These are phyloP conservation scores for Apeltes quadracus DNA, from an alignment of 2,113 vertebrate genomes.

Conservation along the genomic window DNA sequence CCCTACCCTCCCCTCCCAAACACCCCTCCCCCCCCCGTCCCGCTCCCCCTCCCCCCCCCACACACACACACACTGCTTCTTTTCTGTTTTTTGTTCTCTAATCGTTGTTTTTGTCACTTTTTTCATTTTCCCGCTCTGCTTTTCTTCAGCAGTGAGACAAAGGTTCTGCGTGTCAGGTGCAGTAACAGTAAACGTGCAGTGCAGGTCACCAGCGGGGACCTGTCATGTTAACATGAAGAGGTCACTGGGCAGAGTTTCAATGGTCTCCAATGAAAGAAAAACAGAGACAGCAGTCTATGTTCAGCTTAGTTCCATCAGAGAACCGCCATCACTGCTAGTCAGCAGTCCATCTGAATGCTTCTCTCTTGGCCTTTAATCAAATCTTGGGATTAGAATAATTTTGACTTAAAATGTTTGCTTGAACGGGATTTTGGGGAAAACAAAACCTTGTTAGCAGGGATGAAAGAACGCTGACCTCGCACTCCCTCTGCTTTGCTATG, in stretches of 20 bases:
- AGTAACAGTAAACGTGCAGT: conserved; percentile 9
- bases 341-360: conserved; percentile 29
- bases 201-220: conserved; percentile 12
- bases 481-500: conserved; percentile 22
- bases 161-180: conserved; percentile 23
- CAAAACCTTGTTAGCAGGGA: conserved; percentile 28
- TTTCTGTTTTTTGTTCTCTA: conserved; percentile 17
- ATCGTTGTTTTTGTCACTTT: conserved; percentile 24
- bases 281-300: conserved; percentile 24
- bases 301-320: conserved; percentile 39
- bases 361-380: conserved; percentile 45
- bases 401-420: conserved; percentile 36
- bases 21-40: no score
- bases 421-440: conserved; percentile 27
- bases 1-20: not conserved
- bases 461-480: conserved; percentile 26
- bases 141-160: conserved; percentile 18
- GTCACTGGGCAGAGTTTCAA: conserved; percentile 26
- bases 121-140: conserved; percentile 27
- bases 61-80: not conserved
- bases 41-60: not conserved
- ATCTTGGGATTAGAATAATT: conserved; percentile 36
- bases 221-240: conserved; percentile 17
- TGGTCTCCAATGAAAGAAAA: conserved; percentile 29
- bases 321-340: conserved; percentile 42